These are phyloP conservation scores for Temnothorax longispinosus DNA, from an alignment of 1,140 invertebrate genomes.

Conservation along the genomic window DNA sequence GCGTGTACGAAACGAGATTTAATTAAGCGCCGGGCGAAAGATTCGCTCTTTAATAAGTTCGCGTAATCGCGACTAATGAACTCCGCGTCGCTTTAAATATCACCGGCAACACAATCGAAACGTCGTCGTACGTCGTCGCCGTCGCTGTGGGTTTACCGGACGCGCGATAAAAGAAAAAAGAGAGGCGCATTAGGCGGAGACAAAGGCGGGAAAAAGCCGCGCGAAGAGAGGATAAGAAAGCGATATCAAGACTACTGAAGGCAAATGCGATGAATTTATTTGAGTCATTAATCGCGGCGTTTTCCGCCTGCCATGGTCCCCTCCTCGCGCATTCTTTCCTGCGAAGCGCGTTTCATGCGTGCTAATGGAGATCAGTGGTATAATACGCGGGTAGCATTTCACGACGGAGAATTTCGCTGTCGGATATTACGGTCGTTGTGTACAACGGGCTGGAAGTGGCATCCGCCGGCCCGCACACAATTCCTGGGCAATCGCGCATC, in stretches of 20 bases:
- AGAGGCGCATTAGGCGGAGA: constrained; percentile 25
- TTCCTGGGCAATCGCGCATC: not conserved
- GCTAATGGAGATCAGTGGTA: not conserved
- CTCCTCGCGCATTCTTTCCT: not conserved
- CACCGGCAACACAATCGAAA: constrained; percentile 8
- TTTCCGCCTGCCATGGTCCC: not conserved
- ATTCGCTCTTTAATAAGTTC: constrained; percentile 48
- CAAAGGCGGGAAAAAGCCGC: constrained; percentile 10
- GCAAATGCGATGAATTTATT: constrained; percentile 73
- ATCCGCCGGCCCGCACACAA: too few species aligned
- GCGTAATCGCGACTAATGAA: not conserved
- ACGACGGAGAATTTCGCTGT: not conserved
- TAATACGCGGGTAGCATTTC: not conserved
- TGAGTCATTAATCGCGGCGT: constrained; percentile 57
- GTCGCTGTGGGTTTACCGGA: too few species aligned
- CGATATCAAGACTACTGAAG: constrained; percentile 55
- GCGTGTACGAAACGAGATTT: constrained; percentile 54
- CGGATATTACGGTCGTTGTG: not conserved
- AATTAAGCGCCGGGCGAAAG: constrained; percentile 55
- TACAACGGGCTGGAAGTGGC: too few species aligned
- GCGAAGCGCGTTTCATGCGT: not conserved
- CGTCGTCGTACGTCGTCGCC: not conserved
- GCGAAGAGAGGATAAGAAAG: constrained; percentile 15
- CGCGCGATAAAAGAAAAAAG: not conserved
- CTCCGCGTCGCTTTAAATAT: not conserved